Evolutionary conservation across 2,888 invertebrate genomes (phyloP).

Genomic region (Buathra laborator): DNA sequence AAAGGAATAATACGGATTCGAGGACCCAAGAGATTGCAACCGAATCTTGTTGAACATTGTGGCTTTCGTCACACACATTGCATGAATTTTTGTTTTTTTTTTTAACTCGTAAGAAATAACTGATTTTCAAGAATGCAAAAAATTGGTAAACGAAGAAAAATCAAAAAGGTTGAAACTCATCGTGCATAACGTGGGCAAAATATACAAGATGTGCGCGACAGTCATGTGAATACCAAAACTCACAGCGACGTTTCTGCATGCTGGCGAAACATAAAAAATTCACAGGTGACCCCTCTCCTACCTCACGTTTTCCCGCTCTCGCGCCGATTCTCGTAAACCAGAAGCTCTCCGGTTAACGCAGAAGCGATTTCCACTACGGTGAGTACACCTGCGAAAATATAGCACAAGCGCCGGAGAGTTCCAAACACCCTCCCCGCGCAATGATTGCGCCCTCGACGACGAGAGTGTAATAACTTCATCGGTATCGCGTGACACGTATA

Average conservation of each 20-base stretch:
- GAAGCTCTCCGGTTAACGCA: conserved; percentile 50
- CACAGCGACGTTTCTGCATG: conserved; percentile 30
- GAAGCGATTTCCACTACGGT: conserved; percentile 56
- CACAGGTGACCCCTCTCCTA: conserved; percentile 56
- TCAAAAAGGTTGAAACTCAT: background rate
- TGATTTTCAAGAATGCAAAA: background rate
- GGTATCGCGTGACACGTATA: conserved; percentile 49
- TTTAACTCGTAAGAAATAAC: background rate
- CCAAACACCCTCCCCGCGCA: conserved; percentile 42
- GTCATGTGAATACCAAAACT: background rate
- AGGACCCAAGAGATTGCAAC: background rate
- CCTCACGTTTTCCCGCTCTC: background rate
- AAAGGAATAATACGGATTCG: background rate
- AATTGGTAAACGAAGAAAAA: conserved; percentile 1
- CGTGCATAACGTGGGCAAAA: background rate
- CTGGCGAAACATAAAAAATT: conserved; percentile 65
- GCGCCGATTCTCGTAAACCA: conserved; percentile 55
- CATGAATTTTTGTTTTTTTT: no score
- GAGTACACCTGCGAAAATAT: conserved; percentile 46
- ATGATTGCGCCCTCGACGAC: conserved; percentile 63
- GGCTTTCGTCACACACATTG: background rate
- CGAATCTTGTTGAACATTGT: background rate
- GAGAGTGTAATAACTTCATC: conserved; percentile 63
- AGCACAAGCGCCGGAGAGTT: background rate
- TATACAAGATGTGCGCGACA: background rate